Percentiles rank a stretch among this genome's conserved stretches.
Evolutionary conservation across 2,888 invertebrate species (phyloP).

Genomic region (Molanna angustata): DNA sequence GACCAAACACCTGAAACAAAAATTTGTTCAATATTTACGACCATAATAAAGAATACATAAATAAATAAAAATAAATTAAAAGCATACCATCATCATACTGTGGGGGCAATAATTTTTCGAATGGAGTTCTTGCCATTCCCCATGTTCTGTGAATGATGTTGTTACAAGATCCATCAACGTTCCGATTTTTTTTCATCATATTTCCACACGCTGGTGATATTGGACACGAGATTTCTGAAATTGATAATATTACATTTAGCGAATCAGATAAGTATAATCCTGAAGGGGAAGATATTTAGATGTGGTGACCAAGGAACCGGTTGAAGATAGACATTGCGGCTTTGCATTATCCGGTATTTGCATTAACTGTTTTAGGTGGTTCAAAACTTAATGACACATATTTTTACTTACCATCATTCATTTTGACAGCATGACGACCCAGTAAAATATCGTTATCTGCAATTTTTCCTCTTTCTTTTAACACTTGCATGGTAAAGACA

Average conservation of each 20-base stretch:
- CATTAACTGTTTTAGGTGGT: too few species aligned
- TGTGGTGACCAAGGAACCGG: too few species aligned
- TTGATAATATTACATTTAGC: too few species aligned
- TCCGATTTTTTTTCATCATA: slow-evolving; percentile 58
- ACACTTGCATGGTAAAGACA: slow-evolving; percentile 44
- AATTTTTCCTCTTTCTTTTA: slow-evolving; percentile 43
- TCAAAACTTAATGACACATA: too few species aligned
- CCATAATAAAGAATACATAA: not conserved
- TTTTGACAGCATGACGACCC: slow-evolving; percentile 38
- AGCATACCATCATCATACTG: slow-evolving; percentile 66
- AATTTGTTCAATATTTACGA: not conserved
- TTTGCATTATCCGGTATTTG: too few species aligned
- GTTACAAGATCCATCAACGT: slow-evolving; percentile 81
- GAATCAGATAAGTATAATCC: too few species aligned
- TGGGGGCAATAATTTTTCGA: slow-evolving; percentile 64
- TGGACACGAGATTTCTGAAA: slow-evolving; percentile 43
- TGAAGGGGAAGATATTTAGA: too few species aligned
- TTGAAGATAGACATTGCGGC: too few species aligned
- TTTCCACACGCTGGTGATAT: slow-evolving; percentile 46
- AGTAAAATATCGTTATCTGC: slow-evolving; percentile 42
- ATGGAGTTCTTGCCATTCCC: slow-evolving; percentile 68
- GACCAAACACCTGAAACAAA: slow-evolving; percentile 50
- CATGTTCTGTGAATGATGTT: slow-evolving; percentile 66
- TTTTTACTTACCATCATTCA: slow-evolving; percentile 39
- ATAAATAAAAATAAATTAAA: not conserved